Conservation (phyloP, 2,113 vertebrate genomes). For the Astur gentilis region DNA sequence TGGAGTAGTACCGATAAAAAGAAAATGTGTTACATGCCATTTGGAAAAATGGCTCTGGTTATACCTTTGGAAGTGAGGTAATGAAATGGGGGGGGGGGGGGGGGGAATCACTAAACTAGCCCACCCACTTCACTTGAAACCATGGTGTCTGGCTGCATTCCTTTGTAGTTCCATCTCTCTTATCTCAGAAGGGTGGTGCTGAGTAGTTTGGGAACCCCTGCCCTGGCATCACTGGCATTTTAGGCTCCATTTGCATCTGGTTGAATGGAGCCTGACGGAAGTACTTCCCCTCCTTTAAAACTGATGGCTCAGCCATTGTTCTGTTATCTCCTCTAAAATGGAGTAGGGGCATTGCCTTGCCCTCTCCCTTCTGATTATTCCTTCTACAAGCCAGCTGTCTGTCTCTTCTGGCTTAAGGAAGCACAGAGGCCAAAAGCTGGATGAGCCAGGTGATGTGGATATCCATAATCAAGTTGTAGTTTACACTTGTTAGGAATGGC, state of each 20-base stretch:
- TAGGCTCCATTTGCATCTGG: background rate
- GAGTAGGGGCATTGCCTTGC: background rate
- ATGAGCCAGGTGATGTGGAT: background rate
- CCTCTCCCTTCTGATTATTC: background rate
- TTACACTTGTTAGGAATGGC: fast-evolving
- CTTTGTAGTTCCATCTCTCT: background rate
- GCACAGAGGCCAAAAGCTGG: background rate
- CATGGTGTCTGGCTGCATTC: background rate
- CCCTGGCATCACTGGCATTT: background rate
- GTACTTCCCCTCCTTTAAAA: background rate
- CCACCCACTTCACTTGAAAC: background rate
- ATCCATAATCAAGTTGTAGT: background rate
- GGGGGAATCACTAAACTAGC: background rate
- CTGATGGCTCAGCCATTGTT: background rate
- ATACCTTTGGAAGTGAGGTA: background rate
- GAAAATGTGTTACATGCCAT: fast-evolving
- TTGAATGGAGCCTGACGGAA: background rate
- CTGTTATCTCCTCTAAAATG: background rate
- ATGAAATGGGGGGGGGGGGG: background rate
- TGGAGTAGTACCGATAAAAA: background rate
- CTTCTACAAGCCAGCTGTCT: background rate
- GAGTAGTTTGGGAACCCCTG: background rate
- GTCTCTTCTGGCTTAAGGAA: background rate
- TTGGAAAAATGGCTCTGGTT: background rate
- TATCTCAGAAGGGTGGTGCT: background rate